Base-by-base conservation (phyloP, 2,113 vertebrate species). In the Danionella cerebrum region DNA sequence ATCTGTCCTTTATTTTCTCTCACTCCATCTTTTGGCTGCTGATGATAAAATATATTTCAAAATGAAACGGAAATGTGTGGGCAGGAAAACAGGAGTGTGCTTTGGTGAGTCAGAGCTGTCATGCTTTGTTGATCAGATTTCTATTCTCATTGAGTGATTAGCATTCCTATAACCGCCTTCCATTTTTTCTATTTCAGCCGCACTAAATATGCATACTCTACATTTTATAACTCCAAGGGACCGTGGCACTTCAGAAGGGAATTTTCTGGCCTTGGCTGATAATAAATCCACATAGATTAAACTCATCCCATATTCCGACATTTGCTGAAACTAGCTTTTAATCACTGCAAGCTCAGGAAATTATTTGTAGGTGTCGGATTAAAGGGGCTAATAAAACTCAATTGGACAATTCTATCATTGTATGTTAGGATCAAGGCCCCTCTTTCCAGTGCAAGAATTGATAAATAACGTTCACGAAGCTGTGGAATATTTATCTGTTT, bases 71-170 rank as follows among this genome's bases (percentile, higher is more conserved):
- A 76, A 84, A 73, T 65, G 65, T 59, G 76, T 75, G 60, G 73
- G 76, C 67, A 72, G 70, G 72, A 78, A 84, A 82, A 72, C 75
- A 35, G 76, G 67, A 77, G 78, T 71, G 72, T 72, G 77, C 76
- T 78, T 73, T 73, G 24, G 29, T 24, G 71, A 81, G 77, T 79
- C 60, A 27, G 74, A 81, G 70, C 76, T 69, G 81, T 82, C 75
- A 79, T 76, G 82, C 62, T 82, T 83, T 82, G 74, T 81, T 73
- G 80, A 80, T 70, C 77, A 80, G 78, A 82, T 82, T 29, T 75
- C 79, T 33, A 47, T 76, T 83, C 70, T 73, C 67, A 82, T 83
- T 76, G 72, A 84, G 71, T 74, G 78, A 85, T 80, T 74, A 83
- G 79, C 67, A 36, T 42, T 44, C 22, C 1, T 14, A 14, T 41